These are phyloP conservation scores for Bufo gargarizans DNA, from an alignment of 2,113 vertebrate species.

Conservation along the genomic window DNA sequence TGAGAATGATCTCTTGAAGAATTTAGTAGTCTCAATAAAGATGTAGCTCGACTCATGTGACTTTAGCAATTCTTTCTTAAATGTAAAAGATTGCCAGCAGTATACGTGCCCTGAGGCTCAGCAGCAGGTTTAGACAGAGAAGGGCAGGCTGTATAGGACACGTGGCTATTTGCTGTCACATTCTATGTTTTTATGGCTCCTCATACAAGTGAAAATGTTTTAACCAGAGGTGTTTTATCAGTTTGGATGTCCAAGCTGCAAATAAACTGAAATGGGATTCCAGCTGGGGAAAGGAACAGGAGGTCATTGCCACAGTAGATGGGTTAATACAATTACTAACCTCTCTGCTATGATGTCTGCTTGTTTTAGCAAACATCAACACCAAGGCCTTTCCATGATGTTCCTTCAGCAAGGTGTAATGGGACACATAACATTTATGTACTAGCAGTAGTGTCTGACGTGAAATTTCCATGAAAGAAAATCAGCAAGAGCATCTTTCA, in stretches of 20 bases:
- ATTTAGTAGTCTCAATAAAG: neutral
- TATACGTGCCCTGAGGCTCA: neutral
- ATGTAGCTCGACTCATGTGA: neutral
- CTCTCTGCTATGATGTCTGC: neutral
- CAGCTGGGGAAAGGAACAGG: neutral
- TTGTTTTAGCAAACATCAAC: neutral
- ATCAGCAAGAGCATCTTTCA: neutral
- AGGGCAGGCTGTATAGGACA: slow-evolving; percentile 6
- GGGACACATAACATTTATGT: neutral
- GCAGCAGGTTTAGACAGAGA: slow-evolving; percentile 10
- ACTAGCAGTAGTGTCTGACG: neutral
- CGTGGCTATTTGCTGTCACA: slow-evolving; percentile 12
- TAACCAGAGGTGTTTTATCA: slow-evolving; percentile 19
- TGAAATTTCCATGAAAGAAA: neutral
- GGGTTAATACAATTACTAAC: slow-evolving; percentile 38
- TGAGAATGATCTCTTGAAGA: slow-evolving; percentile 3
- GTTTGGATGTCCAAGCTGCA: slow-evolving; percentile 7
- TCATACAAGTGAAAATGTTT: slow-evolving; percentile 35
- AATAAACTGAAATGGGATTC: slow-evolving; percentile 25
- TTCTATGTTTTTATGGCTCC: slow-evolving; percentile 19
- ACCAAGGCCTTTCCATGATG: neutral
- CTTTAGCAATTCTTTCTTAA: slow-evolving; percentile 2
- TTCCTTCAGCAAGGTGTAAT: neutral
- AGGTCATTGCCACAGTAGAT: slow-evolving; percentile 10
- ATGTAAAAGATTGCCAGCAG: slow-evolving; percentile 14